Conservation (phyloP, 2,797 vertebrate genomes). For the Rhadinocentrus ornatus region DNA sequence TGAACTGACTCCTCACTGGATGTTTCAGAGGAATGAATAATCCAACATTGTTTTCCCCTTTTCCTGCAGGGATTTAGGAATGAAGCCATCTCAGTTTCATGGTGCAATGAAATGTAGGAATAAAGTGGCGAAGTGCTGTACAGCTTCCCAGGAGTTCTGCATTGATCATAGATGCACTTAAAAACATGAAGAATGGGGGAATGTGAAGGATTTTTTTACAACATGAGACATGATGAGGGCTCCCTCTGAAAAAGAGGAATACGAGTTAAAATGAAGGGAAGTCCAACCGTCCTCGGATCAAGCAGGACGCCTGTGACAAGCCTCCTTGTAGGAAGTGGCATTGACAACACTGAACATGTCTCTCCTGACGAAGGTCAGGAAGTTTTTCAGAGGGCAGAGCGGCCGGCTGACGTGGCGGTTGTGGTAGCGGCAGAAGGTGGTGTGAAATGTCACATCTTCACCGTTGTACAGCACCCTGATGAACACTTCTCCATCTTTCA, state of each 20-base stretch:
- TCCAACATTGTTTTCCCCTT: slow-evolving; percentile 50
- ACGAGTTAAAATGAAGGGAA: slow-evolving; percentile 42
- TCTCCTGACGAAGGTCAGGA: slow-evolving; percentile 89
- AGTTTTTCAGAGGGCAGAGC: slow-evolving; percentile 92
- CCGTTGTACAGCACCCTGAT: slow-evolving; percentile 95
- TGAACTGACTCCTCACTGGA: not conserved
- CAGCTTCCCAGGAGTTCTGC: slow-evolving; percentile 33
- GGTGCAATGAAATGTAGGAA: slow-evolving; percentile 47
- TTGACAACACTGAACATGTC: slow-evolving; percentile 92
- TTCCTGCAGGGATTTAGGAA: slow-evolving; percentile 36
- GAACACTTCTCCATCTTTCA: slow-evolving; percentile 81
- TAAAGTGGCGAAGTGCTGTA: slow-evolving; percentile 79
- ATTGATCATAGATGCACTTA: slow-evolving; percentile 26
- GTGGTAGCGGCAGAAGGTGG: slow-evolving; percentile 89
- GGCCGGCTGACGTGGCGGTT: slow-evolving; percentile 81
- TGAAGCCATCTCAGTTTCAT: slow-evolving; percentile 32
- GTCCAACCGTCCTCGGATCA: slow-evolving; percentile 45
- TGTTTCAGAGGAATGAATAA: slow-evolving; percentile 37
- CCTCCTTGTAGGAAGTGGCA: slow-evolving; percentile 89
- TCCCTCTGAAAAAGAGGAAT: slow-evolving; percentile 22
- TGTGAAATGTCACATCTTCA: slow-evolving; percentile 94
- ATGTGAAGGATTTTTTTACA: slow-evolving; percentile 30
- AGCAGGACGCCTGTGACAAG: slow-evolving; percentile 81
- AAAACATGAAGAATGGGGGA: slow-evolving; percentile 31
- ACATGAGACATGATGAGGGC: slow-evolving; percentile 44